Evolutionary conservation across 2,888 invertebrate genomes (phyloP).

Genomic region (Elegia similella): DNA sequence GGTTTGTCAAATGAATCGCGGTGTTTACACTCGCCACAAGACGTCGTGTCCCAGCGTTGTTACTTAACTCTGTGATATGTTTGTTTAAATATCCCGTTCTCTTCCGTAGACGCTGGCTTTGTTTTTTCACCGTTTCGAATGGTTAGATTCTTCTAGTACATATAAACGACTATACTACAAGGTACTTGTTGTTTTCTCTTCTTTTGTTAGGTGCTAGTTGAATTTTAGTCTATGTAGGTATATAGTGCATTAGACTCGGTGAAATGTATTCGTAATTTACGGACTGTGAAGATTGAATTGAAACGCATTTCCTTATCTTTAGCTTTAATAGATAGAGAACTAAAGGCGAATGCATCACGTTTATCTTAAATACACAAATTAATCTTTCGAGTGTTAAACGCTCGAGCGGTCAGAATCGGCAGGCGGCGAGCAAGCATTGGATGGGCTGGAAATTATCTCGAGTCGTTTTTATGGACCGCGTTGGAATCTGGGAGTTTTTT

Average conservation of each 20-base stretch:
- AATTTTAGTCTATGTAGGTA: too few species aligned
- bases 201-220: too few species aligned
- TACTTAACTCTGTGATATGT: conserved; percentile 38
- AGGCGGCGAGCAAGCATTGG: conserved; percentile 52
- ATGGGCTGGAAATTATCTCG: conserved; percentile 74
- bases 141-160: not conserved
- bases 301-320: conserved; percentile 5
- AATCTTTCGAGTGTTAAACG: conserved; percentile 62
- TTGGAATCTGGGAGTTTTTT: conserved; percentile 78
- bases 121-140: conserved; percentile 32
- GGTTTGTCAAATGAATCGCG: conserved; percentile 62
- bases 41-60: conserved; percentile 24
- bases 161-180: not conserved
- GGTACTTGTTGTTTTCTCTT: not conserved
- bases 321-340: conserved; percentile 12
- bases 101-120: conserved; percentile 38
- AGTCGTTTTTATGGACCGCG: conserved; percentile 77
- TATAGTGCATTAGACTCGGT: too few species aligned
- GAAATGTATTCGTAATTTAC: too few species aligned
- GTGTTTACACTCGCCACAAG: conserved; percentile 48
- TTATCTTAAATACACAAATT: conserved; percentile 28
- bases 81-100: conserved; percentile 38
- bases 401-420: conserved; percentile 55
- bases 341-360: conserved; percentile 20
- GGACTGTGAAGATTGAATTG: not conserved